A percentile compares a stretch with the other conserved stretches of the same genome.
Evolutionary conservation across 2,888 invertebrate genomes (phyloP).

Genomic region (Dryocosmus kuriphilus): DNA sequence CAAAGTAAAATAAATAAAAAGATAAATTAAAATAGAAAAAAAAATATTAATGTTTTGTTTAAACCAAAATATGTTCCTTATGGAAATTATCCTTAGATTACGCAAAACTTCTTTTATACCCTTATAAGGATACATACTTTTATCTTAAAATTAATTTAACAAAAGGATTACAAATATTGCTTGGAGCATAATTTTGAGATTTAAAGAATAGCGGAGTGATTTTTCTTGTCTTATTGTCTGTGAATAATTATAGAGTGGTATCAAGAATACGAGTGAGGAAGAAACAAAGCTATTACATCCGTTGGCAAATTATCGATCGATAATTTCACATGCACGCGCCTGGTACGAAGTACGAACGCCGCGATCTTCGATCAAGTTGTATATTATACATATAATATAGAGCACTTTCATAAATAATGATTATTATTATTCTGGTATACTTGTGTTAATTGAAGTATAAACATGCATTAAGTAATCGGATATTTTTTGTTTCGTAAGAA

Average conservation of each 20-base stretch:
- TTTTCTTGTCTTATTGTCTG: background rate
- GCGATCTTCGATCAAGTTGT: background rate
- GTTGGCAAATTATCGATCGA: conserved; percentile 57
- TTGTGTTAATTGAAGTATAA: background rate
- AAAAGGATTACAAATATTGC: background rate
- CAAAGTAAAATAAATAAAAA: background rate
- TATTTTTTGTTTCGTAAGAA: background rate
- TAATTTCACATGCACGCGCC: conserved; percentile 44
- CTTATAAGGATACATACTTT: background rate
- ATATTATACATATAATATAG: background rate
- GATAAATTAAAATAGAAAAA: background rate
- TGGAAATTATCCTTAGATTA: background rate
- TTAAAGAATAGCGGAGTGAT: background rate
- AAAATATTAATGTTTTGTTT: background rate
- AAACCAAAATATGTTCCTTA: background rate
- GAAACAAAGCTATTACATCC: conserved; percentile 46
- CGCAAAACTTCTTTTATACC: background rate
- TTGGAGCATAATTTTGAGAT: background rate
- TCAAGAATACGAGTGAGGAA: conserved; percentile 36
- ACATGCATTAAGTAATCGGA: background rate
- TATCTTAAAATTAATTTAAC: background rate
- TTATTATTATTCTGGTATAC: no score
- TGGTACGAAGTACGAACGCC: conserved; percentile 36
- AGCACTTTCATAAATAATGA: conserved; percentile 3
- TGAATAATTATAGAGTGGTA: background rate